These are phyloP conservation scores for Scelioninae gen. 1 DNA, from an alignment of 2,888 invertebrate species.

Conservation along the genomic window DNA sequence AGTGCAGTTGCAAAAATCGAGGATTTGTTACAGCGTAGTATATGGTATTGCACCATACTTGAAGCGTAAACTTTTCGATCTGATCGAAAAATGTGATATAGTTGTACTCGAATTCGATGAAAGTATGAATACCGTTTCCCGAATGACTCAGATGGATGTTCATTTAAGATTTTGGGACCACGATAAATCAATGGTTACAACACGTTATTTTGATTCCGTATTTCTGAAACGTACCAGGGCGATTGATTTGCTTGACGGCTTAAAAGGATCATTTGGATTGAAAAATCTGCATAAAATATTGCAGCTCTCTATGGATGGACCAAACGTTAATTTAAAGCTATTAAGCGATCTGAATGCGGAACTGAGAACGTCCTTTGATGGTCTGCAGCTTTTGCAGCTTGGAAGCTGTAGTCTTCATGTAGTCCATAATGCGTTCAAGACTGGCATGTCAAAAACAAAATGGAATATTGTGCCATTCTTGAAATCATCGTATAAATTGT, in stretches of 20 bases:
- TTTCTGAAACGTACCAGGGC: conserved; percentile 64
- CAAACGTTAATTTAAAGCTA: conserved; percentile 71
- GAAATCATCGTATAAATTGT: conserved; percentile 73
- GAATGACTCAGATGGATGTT: conserved; percentile 74
- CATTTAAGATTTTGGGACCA: conserved; percentile 73
- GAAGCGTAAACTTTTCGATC: conserved; percentile 33
- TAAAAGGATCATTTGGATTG: conserved; percentile 46
- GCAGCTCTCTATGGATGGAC: conserved; percentile 73
- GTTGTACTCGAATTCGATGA: conserved; percentile 69
- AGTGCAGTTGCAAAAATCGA: conserved; percentile 60
- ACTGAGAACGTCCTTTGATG: conserved; percentile 61
- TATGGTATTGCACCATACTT: conserved; percentile 67
- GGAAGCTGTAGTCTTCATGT: conserved; percentile 77
- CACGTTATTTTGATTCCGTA: conserved; percentile 72
- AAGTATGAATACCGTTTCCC: conserved; percentile 68
- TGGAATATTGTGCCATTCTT: conserved; percentile 73
- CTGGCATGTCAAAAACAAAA: conserved; percentile 69
- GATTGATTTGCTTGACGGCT: conserved; percentile 43
- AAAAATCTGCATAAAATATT: conserved; percentile 65
- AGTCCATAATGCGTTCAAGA: conserved; percentile 76
- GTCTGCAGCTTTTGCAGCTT: conserved; percentile 70
- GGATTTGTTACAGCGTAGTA: conserved; percentile 65
- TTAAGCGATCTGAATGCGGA: conserved; percentile 51
- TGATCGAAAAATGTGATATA: conserved; percentile 38
- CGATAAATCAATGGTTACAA: conserved; percentile 62